Percentiles rank a stretch among this genome's conserved stretches.
Evolutionary conservation across 1,140 invertebrate species (phyloP).

Genomic region (Portunus trituberculatus): DNA sequence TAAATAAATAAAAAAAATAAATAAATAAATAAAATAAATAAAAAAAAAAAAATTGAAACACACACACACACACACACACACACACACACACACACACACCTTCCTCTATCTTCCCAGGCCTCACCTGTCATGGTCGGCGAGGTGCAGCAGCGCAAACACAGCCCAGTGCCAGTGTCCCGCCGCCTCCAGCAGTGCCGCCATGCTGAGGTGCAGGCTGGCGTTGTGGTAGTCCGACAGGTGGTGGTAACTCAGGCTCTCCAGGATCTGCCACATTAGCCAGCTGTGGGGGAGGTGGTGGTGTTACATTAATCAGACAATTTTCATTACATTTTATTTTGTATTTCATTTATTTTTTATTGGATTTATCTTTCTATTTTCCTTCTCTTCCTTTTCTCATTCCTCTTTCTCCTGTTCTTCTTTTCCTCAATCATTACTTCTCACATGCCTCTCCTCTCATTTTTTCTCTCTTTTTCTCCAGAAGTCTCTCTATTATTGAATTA

Average conservation of each 20-base stretch:
- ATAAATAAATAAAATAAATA: too few relatives aligned
- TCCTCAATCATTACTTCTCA: too few relatives aligned
- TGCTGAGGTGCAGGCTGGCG: constrained; percentile 85
- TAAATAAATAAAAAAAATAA: too few relatives aligned
- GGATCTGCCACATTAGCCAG: constrained; percentile 86
- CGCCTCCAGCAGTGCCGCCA: constrained; percentile 91
- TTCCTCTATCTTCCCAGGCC: constrained; percentile 39
- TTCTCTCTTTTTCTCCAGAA: too few relatives aligned
- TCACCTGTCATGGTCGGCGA: constrained; percentile 85
- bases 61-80: too few relatives aligned
- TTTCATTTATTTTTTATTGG: too few relatives aligned
- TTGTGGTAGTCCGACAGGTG: constrained; percentile 84
- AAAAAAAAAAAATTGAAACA: too few relatives aligned
- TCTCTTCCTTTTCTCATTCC: neutral
- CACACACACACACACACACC: constrained; percentile 50
- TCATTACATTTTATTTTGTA: neutral
- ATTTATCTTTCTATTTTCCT: neutral
- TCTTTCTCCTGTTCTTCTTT: neutral
- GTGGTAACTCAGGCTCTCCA: constrained; percentile 87
- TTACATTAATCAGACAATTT: neutral
- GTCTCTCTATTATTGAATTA: too few relatives aligned
- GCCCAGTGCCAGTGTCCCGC: constrained; percentile 93
- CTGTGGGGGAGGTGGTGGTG: constrained; percentile 77
- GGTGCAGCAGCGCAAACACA: constrained; percentile 91
- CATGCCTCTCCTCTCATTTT: too few relatives aligned